A percentile compares a stretch with the other conserved stretches of the same genome.
Evolutionary conservation across 2,797 vertebrate species (phyloP).

Genomic region (Channallabes apus): DNA sequence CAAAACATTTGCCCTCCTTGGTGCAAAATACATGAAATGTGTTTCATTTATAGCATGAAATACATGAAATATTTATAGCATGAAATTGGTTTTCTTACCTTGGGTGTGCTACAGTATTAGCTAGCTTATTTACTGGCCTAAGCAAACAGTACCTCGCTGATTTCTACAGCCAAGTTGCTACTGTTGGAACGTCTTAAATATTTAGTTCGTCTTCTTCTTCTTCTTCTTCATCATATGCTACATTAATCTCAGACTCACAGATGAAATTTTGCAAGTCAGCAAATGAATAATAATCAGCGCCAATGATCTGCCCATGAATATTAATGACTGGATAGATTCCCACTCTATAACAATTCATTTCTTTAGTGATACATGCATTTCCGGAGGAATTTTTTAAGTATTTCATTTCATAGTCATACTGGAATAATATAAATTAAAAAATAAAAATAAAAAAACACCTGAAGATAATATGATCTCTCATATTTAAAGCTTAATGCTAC

Average conservation of each 20-base stretch:
- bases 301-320: constrained; percentile 3
- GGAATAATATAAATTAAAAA: neutral
- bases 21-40: neutral
- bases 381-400: neutral
- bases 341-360: neutral
- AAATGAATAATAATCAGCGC: constrained; percentile 22
- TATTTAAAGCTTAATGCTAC: neutral
- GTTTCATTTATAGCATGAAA: too few relatives aligned
- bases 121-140: neutral
- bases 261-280: constrained; percentile 9
- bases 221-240: neutral
- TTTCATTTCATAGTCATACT: neutral
- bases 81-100: neutral
- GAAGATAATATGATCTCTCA: constrained; percentile 1
- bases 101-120: neutral
- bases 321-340: neutral
- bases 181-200: neutral
- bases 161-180: neutral
- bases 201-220: neutral
- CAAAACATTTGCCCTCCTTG: neutral
- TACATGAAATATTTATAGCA: too few relatives aligned
- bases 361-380: neutral
- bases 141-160: neutral
- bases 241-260: neutral
- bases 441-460: neutral